Evolutionary conservation across 2,113 vertebrate genomes (phyloP).

Genomic region (Campylomormyrus tamandua): DNA sequence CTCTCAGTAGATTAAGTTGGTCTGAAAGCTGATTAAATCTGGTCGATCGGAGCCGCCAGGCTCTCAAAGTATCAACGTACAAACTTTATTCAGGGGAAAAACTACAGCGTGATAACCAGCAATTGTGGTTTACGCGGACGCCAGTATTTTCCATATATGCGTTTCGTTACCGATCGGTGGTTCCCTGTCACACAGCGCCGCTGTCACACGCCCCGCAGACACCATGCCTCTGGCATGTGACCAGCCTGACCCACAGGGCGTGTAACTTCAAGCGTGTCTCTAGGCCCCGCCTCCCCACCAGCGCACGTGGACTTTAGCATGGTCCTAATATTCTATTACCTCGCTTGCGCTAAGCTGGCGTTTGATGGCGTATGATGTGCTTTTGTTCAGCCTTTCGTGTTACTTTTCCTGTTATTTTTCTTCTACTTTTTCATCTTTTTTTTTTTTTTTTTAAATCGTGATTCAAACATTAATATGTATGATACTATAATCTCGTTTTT

Average conservation of each 20-base stretch:
- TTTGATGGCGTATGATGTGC: neutral
- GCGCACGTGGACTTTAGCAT: constrained; percentile 20
- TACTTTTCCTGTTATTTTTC: neutral
- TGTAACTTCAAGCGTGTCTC: neutral
- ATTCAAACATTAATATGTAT: neutral
- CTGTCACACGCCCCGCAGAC: neutral
- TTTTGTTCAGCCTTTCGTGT: neutral
- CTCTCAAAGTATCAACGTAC: neutral
- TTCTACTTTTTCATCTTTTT: neutral
- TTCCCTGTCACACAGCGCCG: neutral
- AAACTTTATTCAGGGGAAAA: neutral
- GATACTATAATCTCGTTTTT: neutral
- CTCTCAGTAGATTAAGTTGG: constrained; percentile 21
- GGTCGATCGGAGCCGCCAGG: neutral
- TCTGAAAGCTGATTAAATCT: constrained; percentile 19
- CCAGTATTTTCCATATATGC: neutral
- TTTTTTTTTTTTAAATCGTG: neutral
- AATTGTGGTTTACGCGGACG: neutral
- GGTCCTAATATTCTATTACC: neutral
- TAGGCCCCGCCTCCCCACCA: neutral
- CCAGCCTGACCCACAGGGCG: constrained; percentile 4
- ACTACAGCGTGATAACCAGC: neutral
- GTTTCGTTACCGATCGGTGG: neutral
- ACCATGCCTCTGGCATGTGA: constrained; percentile 25
- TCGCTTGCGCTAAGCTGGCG: neutral